Conservation (phyloP, 2,888 invertebrate species). For the Chironomus riparius region DNA sequence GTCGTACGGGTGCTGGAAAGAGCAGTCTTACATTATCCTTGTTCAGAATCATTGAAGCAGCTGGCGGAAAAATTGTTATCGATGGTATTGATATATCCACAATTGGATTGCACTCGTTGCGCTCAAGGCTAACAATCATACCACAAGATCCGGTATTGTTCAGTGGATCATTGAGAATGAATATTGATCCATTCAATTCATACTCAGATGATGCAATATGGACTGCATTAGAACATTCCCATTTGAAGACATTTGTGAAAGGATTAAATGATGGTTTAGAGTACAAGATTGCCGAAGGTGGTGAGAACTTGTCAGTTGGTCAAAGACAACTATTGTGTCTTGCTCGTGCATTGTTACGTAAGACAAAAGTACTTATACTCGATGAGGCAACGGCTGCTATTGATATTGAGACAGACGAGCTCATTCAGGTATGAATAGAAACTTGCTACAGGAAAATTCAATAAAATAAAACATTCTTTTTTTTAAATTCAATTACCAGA, state of each 20-base stretch:
- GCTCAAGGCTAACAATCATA: slow-evolving; percentile 77
- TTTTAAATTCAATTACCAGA: slow-evolving; percentile 46
- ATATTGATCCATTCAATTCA: slow-evolving; percentile 80
- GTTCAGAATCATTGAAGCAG: slow-evolving; percentile 77
- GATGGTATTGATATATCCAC: slow-evolving; percentile 73
- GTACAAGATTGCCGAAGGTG: slow-evolving; percentile 83
- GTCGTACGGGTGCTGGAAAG: slow-evolving; percentile 87
- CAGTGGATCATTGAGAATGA: slow-evolving; percentile 81
- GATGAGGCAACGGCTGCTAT: slow-evolving; percentile 49
- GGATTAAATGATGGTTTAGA: slow-evolving; percentile 64
- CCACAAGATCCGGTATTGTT: slow-evolving; percentile 93
- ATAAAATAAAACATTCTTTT: neutral
- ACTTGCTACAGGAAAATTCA: neutral
- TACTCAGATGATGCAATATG: slow-evolving; percentile 78
- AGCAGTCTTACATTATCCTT: slow-evolving; percentile 79
- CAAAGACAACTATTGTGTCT: slow-evolving; percentile 81
- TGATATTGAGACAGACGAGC: slow-evolving; percentile 47
- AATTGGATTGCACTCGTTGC: slow-evolving; percentile 75
- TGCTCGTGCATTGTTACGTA: slow-evolving; percentile 44
- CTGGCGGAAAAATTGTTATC: slow-evolving; percentile 70
- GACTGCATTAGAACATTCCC: slow-evolving; percentile 80
- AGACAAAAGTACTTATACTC: slow-evolving; percentile 44
- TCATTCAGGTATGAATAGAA: slow-evolving; percentile 38
- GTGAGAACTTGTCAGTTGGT: slow-evolving; percentile 84
- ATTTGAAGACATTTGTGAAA: slow-evolving; percentile 76